Evolutionary conservation across 2,797 vertebrate genomes (phyloP), one percentile per base, ranked within the genome.

Genomic region (Thamnophis elegans): DNA sequence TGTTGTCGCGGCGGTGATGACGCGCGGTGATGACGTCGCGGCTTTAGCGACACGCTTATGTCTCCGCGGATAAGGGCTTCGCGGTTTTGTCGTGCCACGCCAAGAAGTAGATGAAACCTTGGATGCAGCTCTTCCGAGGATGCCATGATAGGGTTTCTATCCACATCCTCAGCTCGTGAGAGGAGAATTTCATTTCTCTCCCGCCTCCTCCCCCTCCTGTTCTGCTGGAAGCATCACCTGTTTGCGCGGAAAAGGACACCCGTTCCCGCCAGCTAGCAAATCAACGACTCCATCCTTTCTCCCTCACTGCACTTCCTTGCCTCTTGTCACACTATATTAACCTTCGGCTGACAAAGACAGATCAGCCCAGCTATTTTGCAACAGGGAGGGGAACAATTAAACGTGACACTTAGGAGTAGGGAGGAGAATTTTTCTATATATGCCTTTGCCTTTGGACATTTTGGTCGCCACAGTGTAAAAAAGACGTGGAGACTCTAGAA

Each of bases 331-430:
- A 60, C 54, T 2, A 6, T 60, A 91, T 59, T 2, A 94, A 90
- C 90, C 0, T 0, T 55, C 54, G 92, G 93, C 94, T 94, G 94
- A 92, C 93, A 93, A 94, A 88, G 88, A 42, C 1, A 4, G 22
- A 94, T 93, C 90, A 90, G 91, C 93, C 88, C 89, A 91, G 90
- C 62, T 92, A 93, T 89, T 93, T 59, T 47, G 89, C 32, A 36
- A 42, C 91, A 51, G 47, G 28, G 90, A 65, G 16, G 12, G 12
- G 1, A 65, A n/a, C 65, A 91, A 4, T 4, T 26, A 28, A 91
- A 42, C 0, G 88, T 42, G 65, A 6, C 36, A 20, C 3, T 42
- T 78, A 20, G 18, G 68, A 42, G 32, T 32, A 78, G 6, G 7
- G 68, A 36, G 32, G 7, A 22, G 73, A 12, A 0, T 4, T 53